Evolutionary conservation across 2,888 invertebrate genomes (phyloP).

Genomic region (Phorcus lineatus): DNA sequence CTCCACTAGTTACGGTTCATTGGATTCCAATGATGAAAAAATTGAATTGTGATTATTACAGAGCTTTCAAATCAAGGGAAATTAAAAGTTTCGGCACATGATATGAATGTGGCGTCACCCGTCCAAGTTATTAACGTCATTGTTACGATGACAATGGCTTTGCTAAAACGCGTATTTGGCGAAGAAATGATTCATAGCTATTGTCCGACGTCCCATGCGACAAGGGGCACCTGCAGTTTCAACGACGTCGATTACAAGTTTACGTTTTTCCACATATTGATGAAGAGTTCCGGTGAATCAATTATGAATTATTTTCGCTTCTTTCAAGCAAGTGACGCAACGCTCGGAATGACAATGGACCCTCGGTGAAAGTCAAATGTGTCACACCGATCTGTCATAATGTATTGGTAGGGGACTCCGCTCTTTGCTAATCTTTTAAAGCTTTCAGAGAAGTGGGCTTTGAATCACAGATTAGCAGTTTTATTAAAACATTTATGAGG

Average conservation of each 20-base stretch:
- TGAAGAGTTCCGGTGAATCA: background rate
- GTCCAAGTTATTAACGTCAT: background rate
- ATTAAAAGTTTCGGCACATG: conserved; percentile 5
- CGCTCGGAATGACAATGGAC: background rate
- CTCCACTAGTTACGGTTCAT: background rate
- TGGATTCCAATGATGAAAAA: background rate
- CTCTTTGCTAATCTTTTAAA: too few relatives aligned
- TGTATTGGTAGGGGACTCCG: too few relatives aligned
- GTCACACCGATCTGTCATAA: too few relatives aligned
- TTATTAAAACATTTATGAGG: too few relatives aligned
- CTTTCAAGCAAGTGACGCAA: background rate
- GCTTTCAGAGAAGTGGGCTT: too few relatives aligned
- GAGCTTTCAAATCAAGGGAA: conserved; percentile 10
- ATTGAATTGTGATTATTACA: conserved; percentile 3
- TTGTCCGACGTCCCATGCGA: background rate
- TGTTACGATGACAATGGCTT: background rate
- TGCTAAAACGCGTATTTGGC: background rate
- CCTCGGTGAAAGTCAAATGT: background rate
- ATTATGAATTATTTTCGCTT: background rate
- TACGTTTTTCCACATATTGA: conserved; percentile 1
- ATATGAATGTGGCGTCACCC: background rate
- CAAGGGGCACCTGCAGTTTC: background rate
- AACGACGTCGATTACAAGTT: background rate
- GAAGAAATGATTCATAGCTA: background rate
- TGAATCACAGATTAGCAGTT: too few relatives aligned